Conservation (phyloP, 2,888 invertebrate genomes). For the Andricus quercusramuli region DNA sequence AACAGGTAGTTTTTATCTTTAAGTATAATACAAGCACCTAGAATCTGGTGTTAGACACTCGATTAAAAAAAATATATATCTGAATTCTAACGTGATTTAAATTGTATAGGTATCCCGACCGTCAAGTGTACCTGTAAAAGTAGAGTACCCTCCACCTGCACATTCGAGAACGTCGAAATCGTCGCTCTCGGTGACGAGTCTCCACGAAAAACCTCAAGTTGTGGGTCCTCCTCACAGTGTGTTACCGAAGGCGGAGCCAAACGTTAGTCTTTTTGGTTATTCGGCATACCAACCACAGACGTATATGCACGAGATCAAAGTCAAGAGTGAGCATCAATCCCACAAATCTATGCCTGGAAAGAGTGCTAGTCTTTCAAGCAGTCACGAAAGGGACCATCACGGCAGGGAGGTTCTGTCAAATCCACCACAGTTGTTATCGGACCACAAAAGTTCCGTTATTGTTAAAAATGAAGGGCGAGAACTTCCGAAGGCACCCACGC, state of each 20-base stretch:
- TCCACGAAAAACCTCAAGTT: slow-evolving; percentile 69
- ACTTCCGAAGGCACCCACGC: slow-evolving; percentile 79
- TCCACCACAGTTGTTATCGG: slow-evolving; percentile 85
- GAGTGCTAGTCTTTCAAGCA: slow-evolving; percentile 68
- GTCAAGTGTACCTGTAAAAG: slow-evolving; percentile 74
- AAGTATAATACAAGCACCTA: neutral
- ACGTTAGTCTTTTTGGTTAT: slow-evolving; percentile 85
- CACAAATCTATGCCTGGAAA: slow-evolving; percentile 74
- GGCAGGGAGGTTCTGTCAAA: slow-evolving; percentile 80
- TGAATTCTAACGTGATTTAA: neutral
- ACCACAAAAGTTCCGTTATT: slow-evolving; percentile 88
- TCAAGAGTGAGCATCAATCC: slow-evolving; percentile 80
- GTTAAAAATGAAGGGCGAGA: slow-evolving; percentile 88
- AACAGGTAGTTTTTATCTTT: slow-evolving; percentile 65
- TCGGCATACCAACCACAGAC: slow-evolving; percentile 80
- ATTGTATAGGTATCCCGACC: slow-evolving; percentile 70
- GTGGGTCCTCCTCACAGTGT: slow-evolving; percentile 66
- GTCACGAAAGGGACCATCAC: slow-evolving; percentile 76
- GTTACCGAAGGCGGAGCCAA: slow-evolving; percentile 84
- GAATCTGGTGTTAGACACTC: too few species aligned
- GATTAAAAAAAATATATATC: too few species aligned
- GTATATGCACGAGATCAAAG: slow-evolving; percentile 82
- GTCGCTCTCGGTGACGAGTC: slow-evolving; percentile 72
- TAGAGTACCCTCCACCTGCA: slow-evolving; percentile 79
- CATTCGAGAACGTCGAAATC: slow-evolving; percentile 77